Base-by-base conservation (phyloP, 1,140 invertebrate species). In the Delia radicum region DNA sequence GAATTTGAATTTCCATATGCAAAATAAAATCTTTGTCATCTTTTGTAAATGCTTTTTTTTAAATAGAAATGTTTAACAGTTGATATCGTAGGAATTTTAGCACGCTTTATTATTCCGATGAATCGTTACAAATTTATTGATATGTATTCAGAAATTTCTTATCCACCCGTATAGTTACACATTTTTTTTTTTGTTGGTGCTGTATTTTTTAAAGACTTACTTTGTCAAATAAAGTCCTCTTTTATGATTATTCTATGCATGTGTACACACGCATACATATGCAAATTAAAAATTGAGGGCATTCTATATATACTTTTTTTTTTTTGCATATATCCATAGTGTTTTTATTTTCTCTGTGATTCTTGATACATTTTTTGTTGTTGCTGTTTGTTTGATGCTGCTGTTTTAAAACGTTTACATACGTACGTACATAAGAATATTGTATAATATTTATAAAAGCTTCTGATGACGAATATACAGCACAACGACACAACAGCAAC, bases 281-380 rank as follows among this genome's bases (percentile, higher is more conserved):
- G 48, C 18, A 55, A 55, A 55, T 55, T 55, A 55, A 55, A 55
- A 55, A 55, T 55, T 55, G 48, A 55, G 48, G 48, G 48, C 48
- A 55, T 55, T n/a, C n/a, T n/a, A n/a, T n/a, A n/a, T n/a, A n/a
- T n/a, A n/a, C 21, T 21, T 55, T 42, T 55, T 55, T 55, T 37
- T 37, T 37, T 37, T 37, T 13, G 8, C 33, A 13, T 48, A 48
- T 15, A 18, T 48, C 46, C 15, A 48, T 18, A 48, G 21, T 42
- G 37, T 42, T 18, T 18, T 18, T 48, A 21, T 55, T 55, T 55
- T 55, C 21, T 55, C n/a, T n/a, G 15, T 18, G 15, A n/a, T 5
- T 48, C 46, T 18, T 21, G 18, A 55, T 21, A 55, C 15, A 21
- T 3, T 55, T 55, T 55, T 55, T 55, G 5, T 55, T 5, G 5